Conservation (phyloP, 92 coral and sea anemone genomes). For the Epizoanthus illoricatus region DNA sequence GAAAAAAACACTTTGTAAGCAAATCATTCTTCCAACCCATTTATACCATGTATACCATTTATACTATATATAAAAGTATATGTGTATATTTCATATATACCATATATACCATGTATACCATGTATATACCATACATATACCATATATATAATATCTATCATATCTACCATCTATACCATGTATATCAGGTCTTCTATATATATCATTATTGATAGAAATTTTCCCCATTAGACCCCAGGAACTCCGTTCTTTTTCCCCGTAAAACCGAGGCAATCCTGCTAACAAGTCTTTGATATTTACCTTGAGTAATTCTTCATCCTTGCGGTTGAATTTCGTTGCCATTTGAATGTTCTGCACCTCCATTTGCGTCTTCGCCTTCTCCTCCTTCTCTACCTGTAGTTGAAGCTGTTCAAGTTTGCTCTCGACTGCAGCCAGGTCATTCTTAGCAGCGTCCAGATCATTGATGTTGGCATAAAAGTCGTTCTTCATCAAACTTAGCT, state of each 20-base stretch:
- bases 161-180: too few relatives aligned
- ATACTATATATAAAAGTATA: too few relatives aligned
- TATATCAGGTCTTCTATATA: too few relatives aligned
- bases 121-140: too few relatives aligned
- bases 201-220: too few relatives aligned
- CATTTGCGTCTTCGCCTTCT: slow-evolving; percentile 64
- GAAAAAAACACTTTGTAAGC: too few relatives aligned
- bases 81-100: too few relatives aligned
- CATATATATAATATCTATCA: too few relatives aligned
- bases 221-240: neutral
- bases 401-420: slow-evolving; percentile 54
- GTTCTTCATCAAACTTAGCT: slow-evolving; percentile 63
- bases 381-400: slow-evolving; percentile 60
- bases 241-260: neutral
- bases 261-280: neutral
- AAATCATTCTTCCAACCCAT: too few relatives aligned
- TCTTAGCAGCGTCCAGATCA: slow-evolving; percentile 60
- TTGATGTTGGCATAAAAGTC: slow-evolving; percentile 64
- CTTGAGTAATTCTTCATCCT: slow-evolving; percentile 76
- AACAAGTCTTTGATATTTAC: neutral
- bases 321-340: slow-evolving; percentile 53
- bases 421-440: slow-evolving; percentile 61
- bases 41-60: too few relatives aligned
- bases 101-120: too few relatives aligned
- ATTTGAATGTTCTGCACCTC: slow-evolving; percentile 70